phyloP scores from a whole-genome alignment of 2,888 invertebrate genomes.

The Philonicus albiceps region DNA sequence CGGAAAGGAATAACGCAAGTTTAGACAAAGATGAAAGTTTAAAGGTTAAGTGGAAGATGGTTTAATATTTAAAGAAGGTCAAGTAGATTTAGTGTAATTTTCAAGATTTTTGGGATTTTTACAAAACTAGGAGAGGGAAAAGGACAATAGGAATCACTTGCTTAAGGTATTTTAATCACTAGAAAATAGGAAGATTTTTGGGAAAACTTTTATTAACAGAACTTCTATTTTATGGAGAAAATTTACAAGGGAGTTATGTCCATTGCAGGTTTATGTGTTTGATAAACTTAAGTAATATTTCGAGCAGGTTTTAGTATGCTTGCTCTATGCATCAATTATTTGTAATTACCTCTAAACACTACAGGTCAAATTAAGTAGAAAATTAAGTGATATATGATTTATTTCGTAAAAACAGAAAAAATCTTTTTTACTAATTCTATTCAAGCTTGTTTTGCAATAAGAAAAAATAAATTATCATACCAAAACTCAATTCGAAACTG shows the following conservation, averaged over 20 bases:
- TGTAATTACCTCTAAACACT: no score
- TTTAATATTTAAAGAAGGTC: slow-evolving; percentile 33
- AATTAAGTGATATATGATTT: no score
- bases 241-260: background rate
- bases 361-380: no score
- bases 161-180: background rate
- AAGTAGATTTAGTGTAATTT: slow-evolving; percentile 5
- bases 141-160: background rate
- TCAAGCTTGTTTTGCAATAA: no score
- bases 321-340: no score
- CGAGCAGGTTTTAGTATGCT: no score
- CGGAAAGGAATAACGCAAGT: background rate
- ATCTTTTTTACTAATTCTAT: no score
- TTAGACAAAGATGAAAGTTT: background rate
- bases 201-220: background rate
- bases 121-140: background rate
- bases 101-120: background rate
- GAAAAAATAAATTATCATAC: no score
- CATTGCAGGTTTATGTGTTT: background rate
- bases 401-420: no score
- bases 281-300: no score
- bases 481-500: no score
- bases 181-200: background rate
- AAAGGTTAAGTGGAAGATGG: slow-evolving; percentile 25
- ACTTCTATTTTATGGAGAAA: background rate